Evolutionary conservation across 2,113 vertebrate genomes (phyloP), one percentile per base, ranked within the genome.

Genomic region (Hyla sarda): DNA sequence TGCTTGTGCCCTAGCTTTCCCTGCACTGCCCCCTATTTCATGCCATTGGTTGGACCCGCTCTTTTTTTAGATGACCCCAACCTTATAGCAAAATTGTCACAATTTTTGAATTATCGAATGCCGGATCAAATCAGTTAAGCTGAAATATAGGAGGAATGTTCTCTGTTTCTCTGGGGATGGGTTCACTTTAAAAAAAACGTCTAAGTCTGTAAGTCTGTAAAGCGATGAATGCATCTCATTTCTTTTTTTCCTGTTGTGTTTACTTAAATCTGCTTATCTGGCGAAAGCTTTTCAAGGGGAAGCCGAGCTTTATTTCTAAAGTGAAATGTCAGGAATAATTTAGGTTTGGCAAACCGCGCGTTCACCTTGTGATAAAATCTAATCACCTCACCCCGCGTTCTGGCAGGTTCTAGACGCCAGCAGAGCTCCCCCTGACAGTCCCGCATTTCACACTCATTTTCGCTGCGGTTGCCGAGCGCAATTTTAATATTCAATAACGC

Each of bases 321-420:
- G 25, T 72, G 32, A 30, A 87, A 79, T 82, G 28, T 84, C 74
- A 89, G 84, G 77, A 88, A 86, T 88, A 85, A 88, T 60, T 89
- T 86, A 87, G 87, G 79, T 90, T 86, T 86, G 77, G 89, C 77
- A 89, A 88, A 83, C 88, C 28, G 56, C 78, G 58, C 88, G 88
- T 82, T 87, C 89, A 90, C 86, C 83, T 72, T 82, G 16, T 52
- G 69, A 83, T 87, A 89, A 87, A 67, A 82, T 87, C 47, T 82
- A 90, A 86, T 86, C 87, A 71, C 30, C 87, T 90, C 0, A 34
- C 88, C 8, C 83, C 88, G 86, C 75, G 34, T 69, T 84, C 52
- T 74, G 88, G 75, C 88, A 84, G 79, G 16, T 16, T 87, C 81
- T 80, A 58, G 17, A 75, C 80, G 32, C 23, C 87, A 90, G 82